Base-by-base conservation (phyloP, 2,888 invertebrate species). In the Eledona agricola region DNA sequence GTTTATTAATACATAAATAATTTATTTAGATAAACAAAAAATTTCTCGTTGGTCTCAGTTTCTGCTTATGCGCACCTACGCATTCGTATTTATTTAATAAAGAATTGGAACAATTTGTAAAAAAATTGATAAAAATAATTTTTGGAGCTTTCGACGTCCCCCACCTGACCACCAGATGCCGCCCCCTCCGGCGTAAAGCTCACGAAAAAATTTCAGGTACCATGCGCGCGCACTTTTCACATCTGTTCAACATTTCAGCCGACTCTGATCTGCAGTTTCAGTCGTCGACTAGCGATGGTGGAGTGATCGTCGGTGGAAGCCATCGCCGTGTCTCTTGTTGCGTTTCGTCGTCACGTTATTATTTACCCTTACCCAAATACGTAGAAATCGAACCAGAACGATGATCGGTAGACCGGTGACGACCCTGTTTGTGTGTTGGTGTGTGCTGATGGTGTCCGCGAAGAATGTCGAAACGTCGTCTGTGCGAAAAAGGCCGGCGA, bases 361-460 rank as follows among this genome's bases (percentile, higher is more conserved):
- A 10, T 23, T 11, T 37, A 23, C n/a, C n/a, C 13, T 15, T n/a
- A 15, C n/a, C 4, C 13, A 22, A 37, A 37, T 10, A 7, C 13
- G 10, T 3, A 5, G 16, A 31, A 28, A 11, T 11, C 13, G 10
- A 11, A 20, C 38, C 16, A 40, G 26, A 40, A 26, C 26, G 11
- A 17, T 42, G 20, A 16, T 13, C 23, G 25, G 12, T 42, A 29
- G 26, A 29, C 17, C 43, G 20, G 38, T 38, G 6, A 20, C 42
- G 42, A 19, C 22, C 28, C 10, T 37, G 47, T 26, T 45, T 1
- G 9, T 47, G 47, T 47, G 47, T 34, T 43, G 17, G 26, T 32
- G 42, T 32, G 49, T 37, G 37, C n/a, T 47, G 47, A 37, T 51
- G 51, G 51, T 51, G 51, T 34, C 35, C 26, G 51, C 34, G 28